Conservation (phyloP, 2,888 invertebrate genomes). For the Limenitis camilla region DNA sequence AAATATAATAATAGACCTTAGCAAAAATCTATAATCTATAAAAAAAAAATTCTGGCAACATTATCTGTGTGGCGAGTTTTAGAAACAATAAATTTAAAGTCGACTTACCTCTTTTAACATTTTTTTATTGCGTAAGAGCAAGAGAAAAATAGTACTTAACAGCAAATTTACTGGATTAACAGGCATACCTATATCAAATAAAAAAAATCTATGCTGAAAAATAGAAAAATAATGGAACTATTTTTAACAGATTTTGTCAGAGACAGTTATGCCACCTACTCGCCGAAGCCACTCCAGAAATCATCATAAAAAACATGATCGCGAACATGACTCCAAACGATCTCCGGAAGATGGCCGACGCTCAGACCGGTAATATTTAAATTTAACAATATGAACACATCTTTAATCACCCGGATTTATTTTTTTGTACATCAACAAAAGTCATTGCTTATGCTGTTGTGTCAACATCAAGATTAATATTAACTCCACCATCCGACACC, state of each 20-base stretch:
- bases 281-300: constrained; percentile 62
- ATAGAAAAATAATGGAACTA: no score
- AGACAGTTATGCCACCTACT: constrained; percentile 69
- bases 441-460: background rate
- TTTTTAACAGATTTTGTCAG: constrained; percentile 69
- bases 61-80: no score
- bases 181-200: no score
- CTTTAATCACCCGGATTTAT: no score
- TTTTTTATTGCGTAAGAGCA: no score
- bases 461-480: background rate
- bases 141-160: no score
- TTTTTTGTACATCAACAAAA: background rate
- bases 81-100: no score
- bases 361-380: constrained; percentile 51
- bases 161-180: no score
- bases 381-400: background rate
- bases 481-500: background rate
- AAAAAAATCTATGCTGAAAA: no score
- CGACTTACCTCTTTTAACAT: no score
- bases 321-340: constrained; percentile 56
- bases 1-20: background rate
- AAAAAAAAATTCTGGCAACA: no score
- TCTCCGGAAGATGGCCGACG: constrained; percentile 64
- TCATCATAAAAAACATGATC: constrained; percentile 65
- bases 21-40: no score